Evolutionary conservation across 2,888 invertebrate species (phyloP), one percentile per base, ranked within the genome.

Genomic region (Tortrix viridana): DNA sequence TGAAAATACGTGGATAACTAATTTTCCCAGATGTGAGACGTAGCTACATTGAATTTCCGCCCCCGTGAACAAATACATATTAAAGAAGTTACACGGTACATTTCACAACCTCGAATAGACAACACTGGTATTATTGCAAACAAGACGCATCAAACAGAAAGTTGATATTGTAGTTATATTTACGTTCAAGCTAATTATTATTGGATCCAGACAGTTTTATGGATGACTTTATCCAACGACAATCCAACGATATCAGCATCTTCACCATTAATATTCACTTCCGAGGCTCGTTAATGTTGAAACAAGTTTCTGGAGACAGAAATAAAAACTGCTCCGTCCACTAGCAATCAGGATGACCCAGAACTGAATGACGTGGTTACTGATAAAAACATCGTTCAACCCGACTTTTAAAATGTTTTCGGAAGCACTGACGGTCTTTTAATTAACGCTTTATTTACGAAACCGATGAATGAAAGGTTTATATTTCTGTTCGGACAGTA

Each of bases 311-410:
- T 38, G 20, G 16, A 43, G 37, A 38, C 5, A 46, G 9, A 37
- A 55, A 44, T 61, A 56, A 56, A 52, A 62, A 62, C 56, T 37
- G 56, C 56, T 23, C 44, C 14, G 44, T 53, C 52, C 52, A 56
- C 49, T 22, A 41, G 52, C 38, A 63, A 52, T 63, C 62, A 52
- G 62, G 57, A 48, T 52, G 57, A 43, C 61, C 56, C 55, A 60
- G 49, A 61, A 65, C 22, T 37, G 41, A 19, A 61, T 57, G 65
- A 58, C 58, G 47, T 59, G n/a, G 56, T 59, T 49, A 44, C 58
- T 65, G 67, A 70, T 67, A 69, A 64, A 19, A 43, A 20, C 48
- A 48, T 47, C 46, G 58, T 56, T 65, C 55, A 38, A 55, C 48
- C 54, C 47, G 49, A 53, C 41, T 48, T 60, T 52, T 26, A 19